A percentile compares a stretch with the other conserved stretches of the same genome.
Evolutionary conservation across 2,888 invertebrate species (phyloP).

Genomic region (Eueremaeus valkanovi): DNA sequence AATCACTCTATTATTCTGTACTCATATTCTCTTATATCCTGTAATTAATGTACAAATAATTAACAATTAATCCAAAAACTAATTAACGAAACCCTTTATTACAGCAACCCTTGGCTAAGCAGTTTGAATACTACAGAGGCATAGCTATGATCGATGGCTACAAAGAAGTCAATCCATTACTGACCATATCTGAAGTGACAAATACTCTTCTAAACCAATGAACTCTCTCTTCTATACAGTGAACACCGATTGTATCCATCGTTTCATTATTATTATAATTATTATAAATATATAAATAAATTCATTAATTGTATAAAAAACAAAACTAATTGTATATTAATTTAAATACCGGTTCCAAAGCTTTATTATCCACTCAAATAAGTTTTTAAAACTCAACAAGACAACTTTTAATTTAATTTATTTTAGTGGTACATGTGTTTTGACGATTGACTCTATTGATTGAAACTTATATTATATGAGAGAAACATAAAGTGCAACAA

Average conservation of each 20-base stretch:
- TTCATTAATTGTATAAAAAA: conserved; percentile 12
- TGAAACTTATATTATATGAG: neutral
- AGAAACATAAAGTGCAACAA: too few species aligned
- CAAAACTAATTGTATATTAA: conserved; percentile 6
- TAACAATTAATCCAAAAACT: neutral
- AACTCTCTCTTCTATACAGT: neutral
- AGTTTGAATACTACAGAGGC: conserved; percentile 43
- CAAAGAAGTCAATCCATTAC: conserved; percentile 64
- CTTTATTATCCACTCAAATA: neutral
- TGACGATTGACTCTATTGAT: neutral
- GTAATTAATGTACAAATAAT: neutral
- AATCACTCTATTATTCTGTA: neutral
- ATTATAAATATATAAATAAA: neutral
- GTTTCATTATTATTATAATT: neutral
- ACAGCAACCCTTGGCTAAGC: conserved; percentile 45
- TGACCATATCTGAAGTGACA: conserved; percentile 74
- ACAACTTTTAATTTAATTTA: neutral
- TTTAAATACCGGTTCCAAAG: conserved; percentile 27
- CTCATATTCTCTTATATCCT: too few species aligned
- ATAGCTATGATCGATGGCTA: conserved; percentile 52
- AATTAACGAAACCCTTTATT: conserved; percentile 23
- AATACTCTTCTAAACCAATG: conserved; percentile 66
- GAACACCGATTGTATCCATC: neutral
- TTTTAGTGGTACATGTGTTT: neutral
- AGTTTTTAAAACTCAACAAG: neutral